Conservation (phyloP, 2,797 vertebrate species). For the Clarias laeviceps region DNA sequence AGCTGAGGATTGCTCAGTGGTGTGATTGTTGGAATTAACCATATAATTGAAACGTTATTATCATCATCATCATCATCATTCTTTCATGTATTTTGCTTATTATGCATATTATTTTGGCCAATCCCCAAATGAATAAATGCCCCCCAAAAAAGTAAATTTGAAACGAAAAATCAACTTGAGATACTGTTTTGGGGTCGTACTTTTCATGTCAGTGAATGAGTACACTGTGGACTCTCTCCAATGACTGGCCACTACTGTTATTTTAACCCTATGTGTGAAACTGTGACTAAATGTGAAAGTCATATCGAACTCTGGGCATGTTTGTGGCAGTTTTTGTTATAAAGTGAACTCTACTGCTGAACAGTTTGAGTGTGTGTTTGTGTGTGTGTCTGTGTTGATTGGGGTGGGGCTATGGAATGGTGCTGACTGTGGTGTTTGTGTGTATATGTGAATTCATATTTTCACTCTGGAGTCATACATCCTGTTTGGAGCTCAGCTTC, state of each 20-base stretch:
- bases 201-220: slow-evolving; percentile 8
- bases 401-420: slow-evolving; percentile 43
- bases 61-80: background rate
- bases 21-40: slow-evolving; percentile 1
- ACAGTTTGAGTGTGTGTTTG: slow-evolving; percentile 24
- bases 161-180: background rate
- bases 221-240: slow-evolving; percentile 28
- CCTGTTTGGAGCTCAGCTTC: slow-evolving; percentile 39
- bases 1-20: background rate
- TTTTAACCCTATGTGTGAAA: slow-evolving; percentile 45
- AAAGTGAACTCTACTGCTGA: slow-evolving; percentile 12
- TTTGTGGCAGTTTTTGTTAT: slow-evolving; percentile 37
- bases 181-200: slow-evolving; percentile 7
- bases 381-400: slow-evolving; percentile 32
- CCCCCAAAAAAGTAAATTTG: background rate
- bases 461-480: slow-evolving; percentile 40
- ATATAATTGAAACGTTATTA: background rate
- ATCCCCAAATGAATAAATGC: background rate
- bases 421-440: slow-evolving; percentile 49
- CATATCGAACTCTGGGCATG: slow-evolving; percentile 16
- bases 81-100: background rate
- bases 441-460: slow-evolving; percentile 42
- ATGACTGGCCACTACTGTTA: slow-evolving; percentile 16
- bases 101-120: background rate
- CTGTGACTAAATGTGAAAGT: slow-evolving; percentile 42